A percentile compares a stretch with the other conserved stretches of the same genome.
Evolutionary conservation across 2,113 vertebrate genomes (phyloP).

Genomic region (Cryptotis parvus): DNA sequence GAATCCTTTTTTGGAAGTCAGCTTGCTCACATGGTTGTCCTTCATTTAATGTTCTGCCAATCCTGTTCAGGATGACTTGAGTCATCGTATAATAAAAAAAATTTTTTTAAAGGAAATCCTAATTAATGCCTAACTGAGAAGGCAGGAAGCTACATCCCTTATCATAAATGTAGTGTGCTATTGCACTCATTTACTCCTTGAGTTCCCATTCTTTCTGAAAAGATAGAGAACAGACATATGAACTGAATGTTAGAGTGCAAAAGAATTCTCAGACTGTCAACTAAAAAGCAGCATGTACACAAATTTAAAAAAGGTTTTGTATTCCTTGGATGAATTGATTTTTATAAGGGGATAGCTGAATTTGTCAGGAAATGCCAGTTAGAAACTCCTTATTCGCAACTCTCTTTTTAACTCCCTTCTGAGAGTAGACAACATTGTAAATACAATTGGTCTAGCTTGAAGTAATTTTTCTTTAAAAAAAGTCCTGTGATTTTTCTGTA

Average conservation of each 20-base stretch:
- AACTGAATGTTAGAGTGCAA: not conserved
- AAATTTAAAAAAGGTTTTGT: not conserved
- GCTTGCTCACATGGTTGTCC: too few relatives aligned
- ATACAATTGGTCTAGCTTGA: not conserved
- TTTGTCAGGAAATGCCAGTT: constrained; percentile 1
- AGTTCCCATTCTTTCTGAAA: constrained; percentile 14
- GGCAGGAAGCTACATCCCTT: not conserved
- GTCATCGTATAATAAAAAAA: too few relatives aligned
- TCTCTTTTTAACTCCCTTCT: not conserved
- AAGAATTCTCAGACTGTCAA: not conserved
- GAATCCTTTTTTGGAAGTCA: too few relatives aligned
- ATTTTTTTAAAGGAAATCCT: too few relatives aligned
- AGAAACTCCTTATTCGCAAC: constrained; percentile 40
- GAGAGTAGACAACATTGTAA: not conserved
- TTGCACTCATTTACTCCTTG: constrained; percentile 9
- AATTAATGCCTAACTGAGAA: not conserved
- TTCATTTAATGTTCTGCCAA: too few relatives aligned
- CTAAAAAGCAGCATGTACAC: not conserved
- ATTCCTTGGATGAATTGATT: constrained; percentile 28
- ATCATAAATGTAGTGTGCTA: not conserved
- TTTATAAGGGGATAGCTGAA: not conserved
- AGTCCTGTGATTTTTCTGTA: not conserved
- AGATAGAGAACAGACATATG: not conserved
- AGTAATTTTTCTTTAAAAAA: not conserved
- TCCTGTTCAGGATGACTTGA: too few relatives aligned